Conservation (phyloP, 2,113 vertebrate genomes). For the Boleophthalmus pectinirostris region DNA sequence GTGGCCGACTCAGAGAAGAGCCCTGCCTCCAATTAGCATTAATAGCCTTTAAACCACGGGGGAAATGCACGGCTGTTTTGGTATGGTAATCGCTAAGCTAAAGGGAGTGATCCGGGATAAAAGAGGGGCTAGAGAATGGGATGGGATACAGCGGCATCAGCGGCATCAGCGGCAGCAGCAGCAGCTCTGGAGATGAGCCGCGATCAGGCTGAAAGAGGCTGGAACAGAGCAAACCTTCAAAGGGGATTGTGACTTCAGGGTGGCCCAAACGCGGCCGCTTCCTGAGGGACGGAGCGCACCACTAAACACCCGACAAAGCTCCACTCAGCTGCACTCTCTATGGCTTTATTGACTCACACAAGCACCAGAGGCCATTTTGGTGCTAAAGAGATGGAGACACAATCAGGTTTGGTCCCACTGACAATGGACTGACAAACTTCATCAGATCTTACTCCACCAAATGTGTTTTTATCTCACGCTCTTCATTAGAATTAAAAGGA, state of each 20-base stretch:
- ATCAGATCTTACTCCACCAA: constrained; percentile 22
- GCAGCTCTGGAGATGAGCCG: constrained; percentile 67
- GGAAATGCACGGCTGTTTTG: constrained; percentile 73
- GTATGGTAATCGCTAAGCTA: constrained; percentile 74
- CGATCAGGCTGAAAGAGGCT: constrained; percentile 66
- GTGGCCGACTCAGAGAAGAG: constrained; percentile 60
- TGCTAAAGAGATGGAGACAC: constrained; percentile 60
- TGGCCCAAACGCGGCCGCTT: constrained; percentile 60
- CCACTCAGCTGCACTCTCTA: constrained; percentile 41
- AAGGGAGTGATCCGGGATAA: constrained; percentile 72
- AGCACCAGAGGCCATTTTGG: constrained; percentile 50
- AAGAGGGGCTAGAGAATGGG: constrained; percentile 72
- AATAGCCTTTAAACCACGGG: constrained; percentile 72
- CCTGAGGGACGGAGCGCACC: constrained; percentile 46
- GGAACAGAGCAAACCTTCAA: constrained; percentile 71
- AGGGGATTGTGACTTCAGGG: constrained; percentile 68
- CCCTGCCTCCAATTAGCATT: constrained; percentile 79
- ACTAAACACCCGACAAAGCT: constrained; percentile 44
- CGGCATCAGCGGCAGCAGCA: constrained; percentile 38
- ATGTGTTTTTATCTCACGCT: background rate
- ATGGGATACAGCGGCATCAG: constrained; percentile 61
- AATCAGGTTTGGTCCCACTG: constrained; percentile 39
- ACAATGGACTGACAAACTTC: constrained; percentile 62
- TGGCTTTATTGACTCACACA: constrained; percentile 71
- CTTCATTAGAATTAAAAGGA: too few relatives aligned